These are phyloP conservation scores for Rhizoglyphus robini DNA, from an alignment of 1,140 invertebrate species.

Conservation along the genomic window DNA sequence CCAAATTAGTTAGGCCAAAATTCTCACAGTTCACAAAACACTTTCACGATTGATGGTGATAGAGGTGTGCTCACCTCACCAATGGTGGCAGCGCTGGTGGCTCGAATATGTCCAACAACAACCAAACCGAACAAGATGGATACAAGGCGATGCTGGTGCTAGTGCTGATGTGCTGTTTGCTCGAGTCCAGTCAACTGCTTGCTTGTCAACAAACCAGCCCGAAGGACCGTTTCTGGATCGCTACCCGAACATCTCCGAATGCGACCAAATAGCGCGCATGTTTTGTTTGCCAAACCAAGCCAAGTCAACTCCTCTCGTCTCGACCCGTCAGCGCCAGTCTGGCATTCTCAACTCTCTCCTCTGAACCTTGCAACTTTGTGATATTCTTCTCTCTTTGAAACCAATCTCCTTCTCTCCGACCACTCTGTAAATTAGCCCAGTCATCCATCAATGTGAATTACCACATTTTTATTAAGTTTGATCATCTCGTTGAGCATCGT, in stretches of 20 bases:
- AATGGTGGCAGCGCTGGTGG: background rate
- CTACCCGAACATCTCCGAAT: too few species aligned
- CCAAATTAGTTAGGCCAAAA: too few species aligned
- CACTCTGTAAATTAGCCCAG: background rate
- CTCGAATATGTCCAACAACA: background rate
- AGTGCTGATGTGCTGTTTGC: background rate
- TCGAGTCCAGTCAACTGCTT: background rate
- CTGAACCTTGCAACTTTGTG: conserved; percentile 6
- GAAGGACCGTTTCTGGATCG: too few species aligned
- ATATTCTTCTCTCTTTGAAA: background rate
- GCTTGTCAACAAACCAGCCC: background rate
- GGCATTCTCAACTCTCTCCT: background rate
- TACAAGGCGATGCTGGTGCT: background rate
- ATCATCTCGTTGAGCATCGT: background rate
- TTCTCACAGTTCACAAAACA: too few species aligned
- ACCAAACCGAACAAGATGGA: background rate
- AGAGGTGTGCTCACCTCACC: background rate
- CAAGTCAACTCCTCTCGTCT: background rate
- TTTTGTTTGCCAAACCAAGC: background rate
- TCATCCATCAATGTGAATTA: background rate
- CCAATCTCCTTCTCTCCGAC: background rate
- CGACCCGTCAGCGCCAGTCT: background rate
- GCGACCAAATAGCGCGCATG: too few species aligned
- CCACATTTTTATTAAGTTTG: background rate
- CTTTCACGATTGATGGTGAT: conserved; percentile 2